Conservation (phyloP, 2,888 invertebrate species). For the Papilio protenor region DNA sequence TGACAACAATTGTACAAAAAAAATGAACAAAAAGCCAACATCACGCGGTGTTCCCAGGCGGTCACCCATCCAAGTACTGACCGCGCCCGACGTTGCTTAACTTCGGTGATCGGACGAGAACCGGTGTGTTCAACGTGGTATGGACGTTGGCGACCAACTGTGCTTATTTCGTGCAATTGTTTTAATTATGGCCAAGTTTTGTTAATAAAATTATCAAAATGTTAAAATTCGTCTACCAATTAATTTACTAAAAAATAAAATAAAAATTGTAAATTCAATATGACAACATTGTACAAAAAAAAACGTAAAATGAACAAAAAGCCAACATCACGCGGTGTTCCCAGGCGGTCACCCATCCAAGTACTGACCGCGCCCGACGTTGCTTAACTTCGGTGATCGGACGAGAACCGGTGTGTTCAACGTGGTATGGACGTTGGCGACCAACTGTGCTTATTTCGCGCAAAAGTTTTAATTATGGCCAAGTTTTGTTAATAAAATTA, state of each 20-base stretch:
- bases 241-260: too few relatives aligned
- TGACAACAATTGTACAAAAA: too few relatives aligned
- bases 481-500: too few relatives aligned
- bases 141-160: constrained; percentile 57
- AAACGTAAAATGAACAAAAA: neutral
- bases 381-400: constrained; percentile 69
- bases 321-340: constrained; percentile 22
- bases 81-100: constrained; percentile 66
- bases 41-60: constrained; percentile 35
- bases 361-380: constrained; percentile 66
- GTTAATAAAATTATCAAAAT: too few relatives aligned
- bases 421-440: constrained; percentile 62
- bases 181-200: too few relatives aligned
- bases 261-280: too few relatives aligned
- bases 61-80: constrained; percentile 58
- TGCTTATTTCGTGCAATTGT: too few relatives aligned
- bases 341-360: constrained; percentile 52
- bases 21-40: constrained; percentile 14
- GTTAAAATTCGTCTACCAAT: too few relatives aligned
- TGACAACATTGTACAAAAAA: too few relatives aligned
- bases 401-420: constrained; percentile 66
- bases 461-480: too few relatives aligned
- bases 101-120: constrained; percentile 69
- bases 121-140: constrained; percentile 63
- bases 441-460: too few relatives aligned